These are phyloP conservation scores for Ectropis grisescens DNA, from an alignment of 1,140 invertebrate species.

Conservation along the genomic window DNA sequence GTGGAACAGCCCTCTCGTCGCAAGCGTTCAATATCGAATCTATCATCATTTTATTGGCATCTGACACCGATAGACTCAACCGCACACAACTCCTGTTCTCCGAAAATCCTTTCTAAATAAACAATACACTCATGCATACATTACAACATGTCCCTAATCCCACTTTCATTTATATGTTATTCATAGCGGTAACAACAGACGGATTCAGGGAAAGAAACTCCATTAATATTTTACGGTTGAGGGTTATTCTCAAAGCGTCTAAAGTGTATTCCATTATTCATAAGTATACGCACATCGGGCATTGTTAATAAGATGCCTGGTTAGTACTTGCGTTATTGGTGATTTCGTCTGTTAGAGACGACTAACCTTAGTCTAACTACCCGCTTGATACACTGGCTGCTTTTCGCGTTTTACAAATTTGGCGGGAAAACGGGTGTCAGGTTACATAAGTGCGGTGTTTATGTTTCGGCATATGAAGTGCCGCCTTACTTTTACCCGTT, in stretches of 20 bases:
- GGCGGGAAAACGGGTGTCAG: no score
- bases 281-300: conserved; percentile 7
- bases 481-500: no score
- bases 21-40: no score
- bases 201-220: conserved; percentile 8
- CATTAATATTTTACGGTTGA: conserved; percentile 6
- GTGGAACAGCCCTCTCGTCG: no score
- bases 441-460: no score
- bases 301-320: conserved; percentile 4
- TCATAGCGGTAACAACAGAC: not conserved
- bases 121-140: not conserved
- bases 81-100: not conserved
- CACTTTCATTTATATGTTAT: not conserved
- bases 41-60: not conserved
- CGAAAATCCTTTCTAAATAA: no score
- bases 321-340: not conserved
- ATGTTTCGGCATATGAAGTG: no score
- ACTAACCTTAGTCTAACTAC: not conserved
- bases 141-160: not conserved
- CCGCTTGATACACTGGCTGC: no score
- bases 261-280: conserved; percentile 18
- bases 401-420: no score
- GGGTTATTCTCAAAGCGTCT: conserved; percentile 1
- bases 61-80: not conserved
- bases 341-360: not conserved